Percentiles rank a stretch among this genome's conserved stretches.
Conservation (phyloP, 1,140 invertebrate genomes). For the Drosophila parvula region DNA sequence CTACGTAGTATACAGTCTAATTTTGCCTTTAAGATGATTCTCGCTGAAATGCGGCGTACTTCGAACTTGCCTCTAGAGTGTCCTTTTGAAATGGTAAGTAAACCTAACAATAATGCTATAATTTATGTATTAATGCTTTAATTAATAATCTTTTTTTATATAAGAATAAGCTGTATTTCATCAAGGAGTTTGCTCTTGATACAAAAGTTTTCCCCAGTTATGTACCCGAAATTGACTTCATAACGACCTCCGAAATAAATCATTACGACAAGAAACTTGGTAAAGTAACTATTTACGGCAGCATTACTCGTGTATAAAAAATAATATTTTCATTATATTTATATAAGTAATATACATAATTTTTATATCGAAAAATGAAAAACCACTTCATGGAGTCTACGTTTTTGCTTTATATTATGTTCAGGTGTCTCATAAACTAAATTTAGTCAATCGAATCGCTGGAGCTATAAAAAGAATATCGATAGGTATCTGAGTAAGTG, state of each 20-base stretch:
- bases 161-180: background rate
- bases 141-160: background rate
- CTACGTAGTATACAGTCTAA: slow-evolving; percentile 14
- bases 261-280: background rate
- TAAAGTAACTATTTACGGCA: background rate
- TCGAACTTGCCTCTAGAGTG: slow-evolving; percentile 37
- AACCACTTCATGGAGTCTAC: too few relatives aligned
- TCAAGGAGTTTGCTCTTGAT: background rate
- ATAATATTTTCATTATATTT: too few relatives aligned
- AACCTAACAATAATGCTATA: too few relatives aligned
- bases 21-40: slow-evolving; percentile 7
- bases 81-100: slow-evolving; percentile 23
- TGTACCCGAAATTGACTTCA: background rate
- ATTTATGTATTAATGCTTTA: background rate
- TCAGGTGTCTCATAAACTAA: too few relatives aligned
- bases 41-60: background rate
- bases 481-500: too few relatives aligned
- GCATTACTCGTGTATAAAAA: too few relatives aligned
- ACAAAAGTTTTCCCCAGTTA: background rate
- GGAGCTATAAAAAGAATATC: too few relatives aligned
- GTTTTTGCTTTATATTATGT: too few relatives aligned
- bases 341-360: too few relatives aligned
- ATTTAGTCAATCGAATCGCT: too few relatives aligned
- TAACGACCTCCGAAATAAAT: background rate
- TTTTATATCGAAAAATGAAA: too few relatives aligned